Conservation (phyloP, 2,113 vertebrate species). For the Lagopus muta region DNA sequence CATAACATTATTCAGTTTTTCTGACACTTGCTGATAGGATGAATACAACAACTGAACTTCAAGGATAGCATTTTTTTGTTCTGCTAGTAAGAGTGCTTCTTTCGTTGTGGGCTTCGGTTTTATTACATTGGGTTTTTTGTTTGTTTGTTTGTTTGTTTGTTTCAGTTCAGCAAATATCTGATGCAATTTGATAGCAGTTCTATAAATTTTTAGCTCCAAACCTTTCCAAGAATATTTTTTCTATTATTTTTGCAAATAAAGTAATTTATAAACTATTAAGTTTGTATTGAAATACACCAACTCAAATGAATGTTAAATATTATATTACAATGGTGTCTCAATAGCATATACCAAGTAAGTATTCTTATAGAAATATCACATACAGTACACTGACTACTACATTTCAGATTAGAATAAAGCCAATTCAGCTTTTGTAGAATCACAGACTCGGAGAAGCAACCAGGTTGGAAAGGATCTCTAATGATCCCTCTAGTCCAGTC, state of each 20-base stretch:
- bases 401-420: conserved; percentile 1
- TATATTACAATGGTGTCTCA: not conserved
- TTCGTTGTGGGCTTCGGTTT: not conserved
- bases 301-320: not conserved
- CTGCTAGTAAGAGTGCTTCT: not conserved
- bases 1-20: conserved; percentile 65
- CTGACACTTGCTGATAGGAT: conserved; percentile 54
- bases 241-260: not conserved
- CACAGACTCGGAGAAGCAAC: not conserved
- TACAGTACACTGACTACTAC: not conserved
- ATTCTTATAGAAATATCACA: not conserved
- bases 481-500: not conserved
- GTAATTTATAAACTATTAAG: not conserved
- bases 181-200: not conserved
- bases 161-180: not conserved
- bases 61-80: conserved; percentile 48
- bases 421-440: not conserved
- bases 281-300: not conserved
- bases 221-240: not conserved
- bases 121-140: not conserved
- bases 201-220: not conserved
- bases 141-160: not conserved
- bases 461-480: not conserved
- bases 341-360: not conserved
- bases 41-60: conserved; percentile 41